Evolutionary conservation across 2,888 invertebrate genomes (phyloP).

Genomic region (Drosophila incognita): DNA sequence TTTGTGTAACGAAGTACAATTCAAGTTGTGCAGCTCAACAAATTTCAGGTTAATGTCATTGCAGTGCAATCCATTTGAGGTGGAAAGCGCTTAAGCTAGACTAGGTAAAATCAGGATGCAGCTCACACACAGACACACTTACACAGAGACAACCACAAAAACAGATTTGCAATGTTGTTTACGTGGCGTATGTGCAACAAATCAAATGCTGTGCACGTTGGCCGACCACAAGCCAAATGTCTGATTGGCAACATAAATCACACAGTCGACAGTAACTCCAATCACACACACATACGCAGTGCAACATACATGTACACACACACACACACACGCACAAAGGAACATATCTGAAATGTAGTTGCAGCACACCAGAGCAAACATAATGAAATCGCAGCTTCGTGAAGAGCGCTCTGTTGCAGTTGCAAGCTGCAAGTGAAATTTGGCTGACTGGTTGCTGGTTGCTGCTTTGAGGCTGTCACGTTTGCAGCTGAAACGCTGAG

Average conservation of each 20-base stretch:
- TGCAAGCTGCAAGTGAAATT: slow-evolving; percentile 57
- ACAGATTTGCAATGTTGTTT: slow-evolving; percentile 72
- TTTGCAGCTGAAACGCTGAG: slow-evolving; percentile 64
- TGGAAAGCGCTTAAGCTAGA: slow-evolving; percentile 7
- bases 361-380: slow-evolving; percentile 50
- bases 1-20: slow-evolving; percentile 20
- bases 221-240: slow-evolving; percentile 65
- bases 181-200: slow-evolving; percentile 79
- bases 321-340: neutral
- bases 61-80: slow-evolving; percentile 21
- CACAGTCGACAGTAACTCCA: slow-evolving; percentile 22
- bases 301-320: neutral
- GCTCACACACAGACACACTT: slow-evolving; percentile 3
- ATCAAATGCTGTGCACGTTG: slow-evolving; percentile 59
- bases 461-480: slow-evolving; percentile 55
- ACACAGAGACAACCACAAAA: slow-evolving; percentile 14
- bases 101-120: neutral
- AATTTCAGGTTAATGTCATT: slow-evolving; percentile 18
- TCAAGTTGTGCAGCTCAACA: slow-evolving; percentile 7
- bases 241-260: slow-evolving; percentile 82
- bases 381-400: slow-evolving; percentile 70
- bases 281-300: slow-evolving; percentile 14
- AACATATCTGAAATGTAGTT: slow-evolving; percentile 27
- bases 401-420: slow-evolving; percentile 32
- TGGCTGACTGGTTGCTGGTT: slow-evolving; percentile 33